A percentile compares a stretch with the other conserved stretches of the same genome.
phyloP scores from a whole-genome alignment of 2,113 vertebrate genomes.

The Chaenocephalus aceratus region DNA sequence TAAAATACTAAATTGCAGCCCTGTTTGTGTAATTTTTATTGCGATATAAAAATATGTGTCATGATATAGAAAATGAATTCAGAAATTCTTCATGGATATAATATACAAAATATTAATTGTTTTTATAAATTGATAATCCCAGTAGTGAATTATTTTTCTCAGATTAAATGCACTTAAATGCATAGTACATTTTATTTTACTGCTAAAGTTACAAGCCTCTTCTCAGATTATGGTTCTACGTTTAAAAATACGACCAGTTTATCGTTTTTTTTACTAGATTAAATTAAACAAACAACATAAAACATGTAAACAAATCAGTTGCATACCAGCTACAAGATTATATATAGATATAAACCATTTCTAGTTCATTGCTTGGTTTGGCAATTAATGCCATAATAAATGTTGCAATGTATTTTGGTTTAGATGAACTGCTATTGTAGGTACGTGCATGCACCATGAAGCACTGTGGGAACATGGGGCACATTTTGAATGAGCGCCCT shows the following conservation, averaged over 20 bases:
- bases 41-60: not conserved
- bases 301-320: no score
- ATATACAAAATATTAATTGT: no score
- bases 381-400: no score
- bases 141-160: no score
- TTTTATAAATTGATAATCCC: no score
- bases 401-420: no score
- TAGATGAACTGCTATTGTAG: no score
- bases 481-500: conserved; percentile 13
- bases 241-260: not conserved
- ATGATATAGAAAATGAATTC: not conserved
- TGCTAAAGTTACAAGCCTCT: not conserved
- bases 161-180: no score
- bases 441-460: not conserved
- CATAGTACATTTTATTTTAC: no score
- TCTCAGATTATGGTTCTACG: not conserved
- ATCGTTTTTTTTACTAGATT: not conserved
- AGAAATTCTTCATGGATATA: not conserved
- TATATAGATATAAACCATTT: not conserved
- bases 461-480: not conserved
- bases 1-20: not conserved
- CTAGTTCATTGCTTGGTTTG: no score
- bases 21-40: not conserved
- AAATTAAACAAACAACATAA: not conserved
- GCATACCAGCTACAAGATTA: not conserved